Percentiles rank a stretch among this genome's conserved stretches.
phyloP scores from a whole-genome alignment of 2,888 invertebrate genomes.

The Encarsia formosa region DNA sequence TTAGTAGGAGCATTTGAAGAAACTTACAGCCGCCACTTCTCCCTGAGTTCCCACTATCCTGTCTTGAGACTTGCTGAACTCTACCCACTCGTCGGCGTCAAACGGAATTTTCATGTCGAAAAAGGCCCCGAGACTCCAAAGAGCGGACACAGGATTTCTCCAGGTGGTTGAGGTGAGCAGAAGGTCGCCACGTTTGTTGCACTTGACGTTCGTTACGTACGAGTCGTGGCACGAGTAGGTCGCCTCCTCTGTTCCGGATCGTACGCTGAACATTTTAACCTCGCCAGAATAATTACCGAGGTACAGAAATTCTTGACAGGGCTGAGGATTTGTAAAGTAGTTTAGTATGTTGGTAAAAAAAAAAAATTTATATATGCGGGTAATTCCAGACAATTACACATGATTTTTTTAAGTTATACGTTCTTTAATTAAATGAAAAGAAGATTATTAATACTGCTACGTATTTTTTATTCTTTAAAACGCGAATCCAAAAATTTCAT shows the following conservation, averaged over 20 bases:
- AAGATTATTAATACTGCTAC: neutral
- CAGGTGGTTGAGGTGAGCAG: slow-evolving; percentile 84
- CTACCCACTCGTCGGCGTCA: slow-evolving; percentile 83
- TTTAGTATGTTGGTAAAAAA: slow-evolving; percentile 31
- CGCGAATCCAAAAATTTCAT: too few relatives aligned
- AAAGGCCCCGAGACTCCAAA: slow-evolving; percentile 65
- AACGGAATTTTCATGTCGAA: slow-evolving; percentile 56
- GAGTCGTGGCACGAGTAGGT: slow-evolving; percentile 81
- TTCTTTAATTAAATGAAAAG: slow-evolving; percentile 11
- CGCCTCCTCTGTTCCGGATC: slow-evolving; percentile 77
- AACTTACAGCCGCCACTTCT: slow-evolving; percentile 69
- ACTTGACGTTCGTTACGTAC: slow-evolving; percentile 77
- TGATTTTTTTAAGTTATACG: too few relatives aligned
- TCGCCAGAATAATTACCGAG: slow-evolving; percentile 91
- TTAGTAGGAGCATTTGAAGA: too few relatives aligned
- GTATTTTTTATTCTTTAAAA: too few relatives aligned
- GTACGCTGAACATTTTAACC: slow-evolving; percentile 80
- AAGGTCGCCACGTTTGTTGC: slow-evolving; percentile 65
- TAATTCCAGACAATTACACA: too few relatives aligned
- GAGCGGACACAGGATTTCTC: slow-evolving; percentile 75
- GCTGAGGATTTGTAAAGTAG: slow-evolving; percentile 45
- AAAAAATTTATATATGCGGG: neutral
- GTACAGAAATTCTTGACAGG: slow-evolving; percentile 64
- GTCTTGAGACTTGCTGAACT: slow-evolving; percentile 88
- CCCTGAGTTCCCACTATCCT: slow-evolving; percentile 84